These are phyloP conservation scores for Acestrorhynchus altus DNA, from an alignment of 2,797 vertebrate species.

Conservation along the genomic window DNA sequence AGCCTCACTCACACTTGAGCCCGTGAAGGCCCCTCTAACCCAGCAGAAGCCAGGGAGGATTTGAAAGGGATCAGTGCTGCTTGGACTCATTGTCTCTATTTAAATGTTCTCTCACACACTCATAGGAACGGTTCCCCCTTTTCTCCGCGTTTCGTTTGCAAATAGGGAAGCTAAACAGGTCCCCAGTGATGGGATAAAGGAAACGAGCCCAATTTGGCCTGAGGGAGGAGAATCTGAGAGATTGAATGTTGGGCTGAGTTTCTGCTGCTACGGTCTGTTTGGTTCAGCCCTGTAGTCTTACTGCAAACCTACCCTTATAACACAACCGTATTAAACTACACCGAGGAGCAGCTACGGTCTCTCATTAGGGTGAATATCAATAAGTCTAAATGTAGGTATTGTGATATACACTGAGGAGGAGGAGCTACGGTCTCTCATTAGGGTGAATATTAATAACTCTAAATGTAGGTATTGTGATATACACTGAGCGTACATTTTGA, in stretches of 20 bases:
- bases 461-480: too few species aligned
- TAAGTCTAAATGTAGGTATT: too few species aligned
- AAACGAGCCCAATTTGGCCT: conserved; percentile 45
- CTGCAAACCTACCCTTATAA: background rate
- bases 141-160: conserved; percentile 12
- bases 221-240: background rate
- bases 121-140: conserved; percentile 22
- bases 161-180: conserved; percentile 54
- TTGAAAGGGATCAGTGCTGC: conserved; percentile 55
- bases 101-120: conserved; percentile 47
- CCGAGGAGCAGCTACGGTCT: too few species aligned
- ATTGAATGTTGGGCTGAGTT: background rate
- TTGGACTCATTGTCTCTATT: conserved; percentile 55
- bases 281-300: background rate
- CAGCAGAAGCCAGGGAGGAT: conserved; percentile 48
- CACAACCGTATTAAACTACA: background rate
- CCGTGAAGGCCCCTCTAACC: conserved; percentile 20
- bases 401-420: too few species aligned
- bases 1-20: conserved; percentile 3
- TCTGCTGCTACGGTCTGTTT: background rate
- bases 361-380: too few species aligned
- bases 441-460: too few species aligned
- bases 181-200: conserved; percentile 36
- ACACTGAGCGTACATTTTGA: too few species aligned
- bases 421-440: too few species aligned